These are phyloP conservation scores for Nysson spinosus DNA, from an alignment of 2,888 invertebrate genomes.

Conservation along the genomic window DNA sequence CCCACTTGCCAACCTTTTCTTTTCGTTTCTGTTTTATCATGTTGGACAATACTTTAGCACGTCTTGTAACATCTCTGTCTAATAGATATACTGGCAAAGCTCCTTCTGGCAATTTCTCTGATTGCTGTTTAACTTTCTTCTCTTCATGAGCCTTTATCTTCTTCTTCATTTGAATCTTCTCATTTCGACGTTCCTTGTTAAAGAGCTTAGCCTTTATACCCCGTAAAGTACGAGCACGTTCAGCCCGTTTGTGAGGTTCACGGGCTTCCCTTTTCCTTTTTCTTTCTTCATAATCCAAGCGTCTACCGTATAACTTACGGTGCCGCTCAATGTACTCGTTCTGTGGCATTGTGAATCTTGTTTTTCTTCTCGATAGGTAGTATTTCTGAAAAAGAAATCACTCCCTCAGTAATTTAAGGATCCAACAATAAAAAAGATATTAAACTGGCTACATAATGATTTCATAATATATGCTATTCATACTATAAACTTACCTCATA, in stretches of 20 bases:
- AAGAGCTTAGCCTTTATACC: slow-evolving; percentile 98
- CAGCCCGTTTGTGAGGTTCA: slow-evolving; percentile 93
- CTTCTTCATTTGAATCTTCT: slow-evolving; percentile 99
- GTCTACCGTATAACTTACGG: slow-evolving; percentile 95
- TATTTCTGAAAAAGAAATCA: slow-evolving; percentile 38
- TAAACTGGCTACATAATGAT: not conserved
- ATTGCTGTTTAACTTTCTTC: slow-evolving; percentile 90
- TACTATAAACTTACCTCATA: slow-evolving; percentile 15
- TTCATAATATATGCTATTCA: not conserved
- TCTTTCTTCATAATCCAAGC: slow-evolving; percentile 98
- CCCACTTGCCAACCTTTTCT: slow-evolving; percentile 99
- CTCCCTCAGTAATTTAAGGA: slow-evolving; percentile 21
- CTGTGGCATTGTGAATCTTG: slow-evolving; percentile 88
- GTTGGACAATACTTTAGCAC: slow-evolving; percentile 97
- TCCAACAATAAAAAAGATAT: not conserved
- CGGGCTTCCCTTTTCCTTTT: slow-evolving; percentile 97
- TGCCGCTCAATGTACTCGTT: slow-evolving; percentile 99
- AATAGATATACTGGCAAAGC: slow-evolving; percentile 97
- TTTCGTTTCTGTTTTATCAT: slow-evolving; percentile 99
- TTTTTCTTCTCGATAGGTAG: not conserved
- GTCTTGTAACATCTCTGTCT: slow-evolving; percentile 95
- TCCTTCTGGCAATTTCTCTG: slow-evolving; percentile 91
- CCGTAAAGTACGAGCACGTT: slow-evolving; percentile 93
- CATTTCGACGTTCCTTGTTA: slow-evolving; percentile 97
- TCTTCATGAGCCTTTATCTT: slow-evolving; percentile 98